These are phyloP conservation scores for Drosophila mercatorum DNA, from an alignment of 2,888 invertebrate species.

Conservation along the genomic window DNA sequence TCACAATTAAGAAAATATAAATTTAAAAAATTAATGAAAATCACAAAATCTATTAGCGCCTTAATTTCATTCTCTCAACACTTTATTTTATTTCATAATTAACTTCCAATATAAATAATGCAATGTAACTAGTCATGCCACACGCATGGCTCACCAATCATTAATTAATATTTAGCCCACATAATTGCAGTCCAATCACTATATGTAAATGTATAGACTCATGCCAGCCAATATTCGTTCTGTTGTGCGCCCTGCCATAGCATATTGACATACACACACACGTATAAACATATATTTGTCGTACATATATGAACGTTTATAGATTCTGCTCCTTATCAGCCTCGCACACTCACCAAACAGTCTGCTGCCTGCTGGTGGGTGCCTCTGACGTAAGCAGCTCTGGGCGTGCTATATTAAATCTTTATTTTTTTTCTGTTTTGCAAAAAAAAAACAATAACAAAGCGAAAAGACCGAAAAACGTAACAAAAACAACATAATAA, in stretches of 20 bases:
- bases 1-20: no score
- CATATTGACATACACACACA: conserved; percentile 24
- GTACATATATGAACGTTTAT: conserved; percentile 36
- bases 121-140: background rate
- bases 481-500: conserved; percentile 34
- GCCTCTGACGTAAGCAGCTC: conserved; percentile 68
- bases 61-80: background rate
- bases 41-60: background rate
- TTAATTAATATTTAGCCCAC: conserved; percentile 10
- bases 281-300: background rate
- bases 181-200: conserved; percentile 20
- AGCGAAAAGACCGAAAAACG: conserved; percentile 24
- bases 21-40: background rate
- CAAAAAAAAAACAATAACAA: conserved; percentile 35
- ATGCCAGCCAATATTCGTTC: background rate
- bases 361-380: conserved; percentile 23
- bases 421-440: conserved; percentile 32
- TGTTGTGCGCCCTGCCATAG: conserved; percentile 12
- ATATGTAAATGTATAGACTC: conserved; percentile 9
- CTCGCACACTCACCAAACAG: conserved; percentile 31
- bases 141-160: background rate
- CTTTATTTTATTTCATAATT: background rate
- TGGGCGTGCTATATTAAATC: conserved; percentile 63
- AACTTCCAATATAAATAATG: background rate
- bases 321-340: conserved; percentile 66